These are phyloP conservation scores for Gopherus evgoodei DNA, from an alignment of 2,113 vertebrate species.

Conservation along the genomic window DNA sequence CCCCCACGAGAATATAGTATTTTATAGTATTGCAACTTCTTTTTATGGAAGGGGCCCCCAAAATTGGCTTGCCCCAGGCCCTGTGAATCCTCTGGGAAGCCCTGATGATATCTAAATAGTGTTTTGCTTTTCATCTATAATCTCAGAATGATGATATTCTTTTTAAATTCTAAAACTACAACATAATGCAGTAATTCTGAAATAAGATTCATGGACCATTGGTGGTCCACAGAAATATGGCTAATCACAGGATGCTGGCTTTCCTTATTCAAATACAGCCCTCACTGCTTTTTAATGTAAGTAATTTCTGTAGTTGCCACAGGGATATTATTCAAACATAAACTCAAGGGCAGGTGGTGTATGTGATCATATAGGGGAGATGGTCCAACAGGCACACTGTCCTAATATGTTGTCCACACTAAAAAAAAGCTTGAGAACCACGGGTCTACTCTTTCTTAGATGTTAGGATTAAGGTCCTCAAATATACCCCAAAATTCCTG, in stretches of 20 bases:
- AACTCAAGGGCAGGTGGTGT: not conserved
- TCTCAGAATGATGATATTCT: not conserved
- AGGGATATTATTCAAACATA: not conserved
- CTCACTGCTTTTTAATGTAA: not conserved
- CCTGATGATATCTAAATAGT: not conserved
- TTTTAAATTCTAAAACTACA: not conserved
- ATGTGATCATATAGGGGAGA: not conserved
- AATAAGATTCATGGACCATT: not conserved
- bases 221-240: not conserved
- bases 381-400: rapidly evolving
- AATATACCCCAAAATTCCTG: not conserved
- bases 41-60: too few species aligned
- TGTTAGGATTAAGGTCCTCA: not conserved
- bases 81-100: too few species aligned
- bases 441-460: not conserved
- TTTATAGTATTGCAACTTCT: too few species aligned
- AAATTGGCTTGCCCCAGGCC: too few species aligned
- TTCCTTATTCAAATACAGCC: not conserved
- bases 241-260: not conserved
- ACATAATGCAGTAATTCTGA: not conserved
- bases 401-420: not conserved
- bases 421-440: not conserved
- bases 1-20: too few species aligned
- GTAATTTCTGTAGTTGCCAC: not conserved
- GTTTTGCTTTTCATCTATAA: not conserved